These are phyloP conservation scores for Drosophila grimshawi DNA, from an alignment of 1,140 invertebrate species.

Conservation along the genomic window DNA sequence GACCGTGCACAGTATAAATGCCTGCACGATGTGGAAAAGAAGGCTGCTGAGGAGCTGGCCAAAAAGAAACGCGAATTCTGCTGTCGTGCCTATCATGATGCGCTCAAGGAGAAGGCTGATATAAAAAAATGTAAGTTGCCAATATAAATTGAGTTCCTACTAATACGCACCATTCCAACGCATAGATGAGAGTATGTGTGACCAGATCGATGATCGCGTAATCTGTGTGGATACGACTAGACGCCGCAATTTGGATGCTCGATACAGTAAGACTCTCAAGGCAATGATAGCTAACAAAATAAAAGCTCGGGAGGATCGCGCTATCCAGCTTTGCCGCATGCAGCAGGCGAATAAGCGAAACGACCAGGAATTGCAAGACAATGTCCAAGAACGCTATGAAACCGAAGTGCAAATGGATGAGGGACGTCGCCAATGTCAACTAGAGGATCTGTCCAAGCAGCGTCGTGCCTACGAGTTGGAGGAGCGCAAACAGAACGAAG, in stretches of 20 bases:
- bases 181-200: slow-evolving; percentile 46
- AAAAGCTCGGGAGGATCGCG: background rate
- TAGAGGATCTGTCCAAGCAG: slow-evolving; percentile 31
- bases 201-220: slow-evolving; percentile 51
- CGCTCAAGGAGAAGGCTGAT: slow-evolving; percentile 50
- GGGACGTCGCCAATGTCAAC: slow-evolving; percentile 49
- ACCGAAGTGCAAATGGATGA: slow-evolving; percentile 48
- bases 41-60: slow-evolving; percentile 20
- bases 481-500: background rate
- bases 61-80: slow-evolving; percentile 35
- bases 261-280: slow-evolving; percentile 40
- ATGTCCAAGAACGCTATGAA: slow-evolving; percentile 20
- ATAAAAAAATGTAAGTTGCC: slow-evolving; percentile 40
- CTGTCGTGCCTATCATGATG: slow-evolving; percentile 53
- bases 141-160: background rate
- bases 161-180: no score
- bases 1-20: slow-evolving; percentile 62
- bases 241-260: slow-evolving; percentile 41
- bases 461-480: slow-evolving; percentile 49
- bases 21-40: slow-evolving; percentile 50
- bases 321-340: background rate
- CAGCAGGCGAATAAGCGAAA: slow-evolving; percentile 16
- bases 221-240: slow-evolving; percentile 62
- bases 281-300: background rate
- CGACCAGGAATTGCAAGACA: slow-evolving; percentile 1